A percentile compares a stretch with the other conserved stretches of the same genome.
Conservation (phyloP, 2,888 invertebrate genomes). For the Oligia strigilis region DNA sequence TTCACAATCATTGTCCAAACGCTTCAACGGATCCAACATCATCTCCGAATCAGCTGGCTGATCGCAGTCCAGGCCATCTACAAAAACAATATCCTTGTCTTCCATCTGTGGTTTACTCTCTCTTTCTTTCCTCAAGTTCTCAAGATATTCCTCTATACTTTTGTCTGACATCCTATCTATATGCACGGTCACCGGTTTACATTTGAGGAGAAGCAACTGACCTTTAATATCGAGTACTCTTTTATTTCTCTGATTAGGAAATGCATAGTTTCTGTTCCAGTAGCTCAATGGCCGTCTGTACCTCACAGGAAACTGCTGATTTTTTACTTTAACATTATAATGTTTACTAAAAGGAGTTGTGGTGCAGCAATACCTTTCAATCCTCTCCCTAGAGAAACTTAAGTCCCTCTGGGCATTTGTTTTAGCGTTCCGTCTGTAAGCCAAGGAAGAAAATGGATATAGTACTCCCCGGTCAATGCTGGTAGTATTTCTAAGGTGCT, state of each 20-base stretch:
- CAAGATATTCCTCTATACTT: conserved; percentile 85
- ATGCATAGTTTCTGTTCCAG: conserved; percentile 84
- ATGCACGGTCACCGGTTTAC: conserved; percentile 86
- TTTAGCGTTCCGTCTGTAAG: conserved; percentile 84
- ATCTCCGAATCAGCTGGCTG: conserved; percentile 75
- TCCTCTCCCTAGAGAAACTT: conserved; percentile 82
- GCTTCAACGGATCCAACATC: conserved; percentile 80
- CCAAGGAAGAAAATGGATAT: conserved; percentile 88
- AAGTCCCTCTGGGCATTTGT: conserved; percentile 78
- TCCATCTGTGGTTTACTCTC: conserved; percentile 70
- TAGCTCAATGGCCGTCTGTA: conserved; percentile 87
- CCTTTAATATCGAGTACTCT: conserved; percentile 83
- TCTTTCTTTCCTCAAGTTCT: conserved; percentile 78
- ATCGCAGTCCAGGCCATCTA: conserved; percentile 82
- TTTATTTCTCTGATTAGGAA: conserved; percentile 85
- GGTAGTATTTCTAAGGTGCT: conserved; percentile 79
- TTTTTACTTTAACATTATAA: conserved; percentile 82
- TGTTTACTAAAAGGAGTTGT: conserved; percentile 77
- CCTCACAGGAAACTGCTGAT: conserved; percentile 83
- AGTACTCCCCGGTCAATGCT: conserved; percentile 85
- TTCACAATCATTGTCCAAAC: conserved; percentile 85
- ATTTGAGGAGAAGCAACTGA: conserved; percentile 88
- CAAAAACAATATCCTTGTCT: conserved; percentile 87
- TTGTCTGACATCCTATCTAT: conserved; percentile 84
- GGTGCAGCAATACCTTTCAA: conserved; percentile 86